These are phyloP conservation scores for Cotesia typhae DNA, from an alignment of 1,140 invertebrate species.

Conservation along the genomic window DNA sequence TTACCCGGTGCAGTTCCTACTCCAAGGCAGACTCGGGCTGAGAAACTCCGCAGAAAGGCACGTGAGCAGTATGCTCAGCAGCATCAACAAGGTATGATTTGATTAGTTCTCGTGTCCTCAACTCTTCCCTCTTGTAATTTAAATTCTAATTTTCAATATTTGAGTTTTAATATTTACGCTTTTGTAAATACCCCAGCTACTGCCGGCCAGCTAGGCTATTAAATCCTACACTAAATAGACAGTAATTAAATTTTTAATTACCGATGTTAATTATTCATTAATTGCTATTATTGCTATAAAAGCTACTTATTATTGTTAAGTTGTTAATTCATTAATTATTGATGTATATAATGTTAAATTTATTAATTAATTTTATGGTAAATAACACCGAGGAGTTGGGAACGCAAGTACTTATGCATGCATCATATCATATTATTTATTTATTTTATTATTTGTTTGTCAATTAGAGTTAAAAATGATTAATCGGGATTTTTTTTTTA, in stretches of 20 bases:
- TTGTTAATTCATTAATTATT: too few relatives aligned
- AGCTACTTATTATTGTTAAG: too few relatives aligned
- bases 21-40: constrained; percentile 67
- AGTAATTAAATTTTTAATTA: not conserved
- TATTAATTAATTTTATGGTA: not conserved
- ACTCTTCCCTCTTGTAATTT: constrained; percentile 10
- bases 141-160: too few relatives aligned
- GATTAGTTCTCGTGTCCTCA: constrained; percentile 36
- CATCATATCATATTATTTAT: constrained; percentile 41
- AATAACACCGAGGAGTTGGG: constrained; percentile 53
- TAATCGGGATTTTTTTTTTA: not conserved
- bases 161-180: too few relatives aligned
- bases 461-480: constrained; percentile 43
- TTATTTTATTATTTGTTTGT: constrained; percentile 50
- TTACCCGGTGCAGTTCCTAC: constrained; percentile 59
- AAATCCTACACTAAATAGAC: too few relatives aligned
- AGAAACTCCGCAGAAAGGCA: constrained; percentile 67
- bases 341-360: too few relatives aligned
- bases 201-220: too few relatives aligned
- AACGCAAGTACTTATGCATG: constrained; percentile 61
- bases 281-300: too few relatives aligned
- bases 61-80: constrained; percentile 60
- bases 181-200: not conserved
- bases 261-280: not conserved
- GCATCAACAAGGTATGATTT: constrained; percentile 63